Percentiles rank a stretch among this genome's conserved stretches.
Evolutionary conservation across 1,140 invertebrate species (phyloP).

Genomic region (Himalopsyche phryganea): DNA sequence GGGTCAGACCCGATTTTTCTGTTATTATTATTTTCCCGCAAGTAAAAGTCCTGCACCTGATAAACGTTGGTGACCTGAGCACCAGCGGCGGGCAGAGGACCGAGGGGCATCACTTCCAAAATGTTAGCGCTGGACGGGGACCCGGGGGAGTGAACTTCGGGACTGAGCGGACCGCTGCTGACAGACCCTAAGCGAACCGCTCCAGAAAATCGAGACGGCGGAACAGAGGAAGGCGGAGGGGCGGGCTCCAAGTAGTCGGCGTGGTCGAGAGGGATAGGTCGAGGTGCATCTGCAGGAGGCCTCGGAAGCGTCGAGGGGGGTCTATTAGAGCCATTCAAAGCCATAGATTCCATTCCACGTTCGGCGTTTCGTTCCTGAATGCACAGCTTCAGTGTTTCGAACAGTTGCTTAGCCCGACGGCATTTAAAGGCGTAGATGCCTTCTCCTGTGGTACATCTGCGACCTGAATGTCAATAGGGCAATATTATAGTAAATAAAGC

Average conservation of each 20-base stretch:
- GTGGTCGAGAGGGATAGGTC: conserved; percentile 35
- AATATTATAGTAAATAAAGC: not conserved
- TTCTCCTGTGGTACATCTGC: conserved; percentile 84
- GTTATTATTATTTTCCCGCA: conserved; percentile 51
- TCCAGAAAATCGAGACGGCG: conserved; percentile 28
- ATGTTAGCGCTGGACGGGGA: conserved; percentile 54
- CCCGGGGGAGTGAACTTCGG: conserved; percentile 46
- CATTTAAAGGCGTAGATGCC: conserved; percentile 96
- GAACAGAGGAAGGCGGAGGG: conserved; percentile 36
- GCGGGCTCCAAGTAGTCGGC: conserved; percentile 28
- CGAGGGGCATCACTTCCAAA: conserved; percentile 51
- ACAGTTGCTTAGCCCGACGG: conserved; percentile 83
- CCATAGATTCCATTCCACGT: conserved; percentile 51
- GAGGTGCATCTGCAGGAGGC: conserved; percentile 39
- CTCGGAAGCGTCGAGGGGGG: conserved; percentile 42
- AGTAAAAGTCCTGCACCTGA: conserved; percentile 47
- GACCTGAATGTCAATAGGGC: conserved; percentile 45
- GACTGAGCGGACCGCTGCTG: conserved; percentile 36
- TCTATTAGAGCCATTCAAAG: conserved; percentile 48
- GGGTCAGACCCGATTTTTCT: conserved; percentile 35
- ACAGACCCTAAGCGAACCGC: conserved; percentile 36
- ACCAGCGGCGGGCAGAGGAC: conserved; percentile 40
- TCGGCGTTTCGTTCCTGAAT: conserved; percentile 67
- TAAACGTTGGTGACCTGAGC: conserved; percentile 51
- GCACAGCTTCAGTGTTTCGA: conserved; percentile 82